phyloP scores from a whole-genome alignment of 2,113 vertebrate species.

The Pteruthius melanotis region DNA sequence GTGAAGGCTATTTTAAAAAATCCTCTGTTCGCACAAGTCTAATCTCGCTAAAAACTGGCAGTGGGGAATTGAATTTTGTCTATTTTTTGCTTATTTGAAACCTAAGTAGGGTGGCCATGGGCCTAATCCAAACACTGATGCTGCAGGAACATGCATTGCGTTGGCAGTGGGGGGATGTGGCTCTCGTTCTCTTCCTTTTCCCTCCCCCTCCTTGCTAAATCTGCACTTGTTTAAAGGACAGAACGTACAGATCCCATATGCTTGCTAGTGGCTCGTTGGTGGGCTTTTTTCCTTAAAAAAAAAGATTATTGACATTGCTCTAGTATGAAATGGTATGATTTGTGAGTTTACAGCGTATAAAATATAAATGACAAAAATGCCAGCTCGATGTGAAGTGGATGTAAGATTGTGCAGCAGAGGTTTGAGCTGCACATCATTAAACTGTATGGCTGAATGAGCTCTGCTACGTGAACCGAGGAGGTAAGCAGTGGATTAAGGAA shows the following conservation, averaged over 20 bases:
- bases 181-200: conserved; percentile 28
- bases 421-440: neutral
- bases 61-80: neutral
- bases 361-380: neutral
- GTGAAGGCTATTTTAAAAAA: neutral
- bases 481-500: conserved; percentile 1
- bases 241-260: conserved; percentile 59
- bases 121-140: conserved; percentile 17
- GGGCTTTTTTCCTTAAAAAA: neutral
- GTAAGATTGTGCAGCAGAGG: neutral
- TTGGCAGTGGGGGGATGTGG: conserved; percentile 29
- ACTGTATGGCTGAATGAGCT: neutral
- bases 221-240: conserved; percentile 64
- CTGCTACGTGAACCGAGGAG: neutral
- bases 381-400: conserved; percentile 5
- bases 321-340: neutral
- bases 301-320: neutral
- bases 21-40: neutral
- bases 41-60: neutral
- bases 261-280: neutral
- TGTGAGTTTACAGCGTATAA: neutral
- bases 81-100: conserved; percentile 20
- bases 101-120: conserved; percentile 2
- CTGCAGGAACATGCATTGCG: conserved; percentile 37
- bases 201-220: conserved; percentile 64